These are phyloP conservation scores for Sitodiplosis mosellana DNA, from an alignment of 1,140 invertebrate species.

Conservation along the genomic window DNA sequence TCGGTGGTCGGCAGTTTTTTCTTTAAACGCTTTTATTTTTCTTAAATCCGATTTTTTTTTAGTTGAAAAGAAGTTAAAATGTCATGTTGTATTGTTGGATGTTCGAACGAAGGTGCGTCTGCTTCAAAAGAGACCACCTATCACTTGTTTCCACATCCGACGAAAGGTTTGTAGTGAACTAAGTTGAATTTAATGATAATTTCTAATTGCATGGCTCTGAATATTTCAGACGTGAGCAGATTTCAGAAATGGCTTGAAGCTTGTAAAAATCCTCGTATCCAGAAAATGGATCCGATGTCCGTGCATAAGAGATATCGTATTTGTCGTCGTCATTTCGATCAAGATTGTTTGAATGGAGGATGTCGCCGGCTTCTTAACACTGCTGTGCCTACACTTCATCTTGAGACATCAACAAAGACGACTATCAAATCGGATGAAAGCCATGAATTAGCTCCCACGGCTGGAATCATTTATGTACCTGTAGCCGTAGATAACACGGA, in stretches of 20 bases:
- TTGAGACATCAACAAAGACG: neutral
- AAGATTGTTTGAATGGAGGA: constrained; percentile 2
- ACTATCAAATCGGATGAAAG: too few species aligned
- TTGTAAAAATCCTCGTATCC: neutral
- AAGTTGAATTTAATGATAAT: too few species aligned
- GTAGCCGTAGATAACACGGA: too few species aligned
- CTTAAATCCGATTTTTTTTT: too few species aligned
- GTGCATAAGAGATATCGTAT: constrained; percentile 2
- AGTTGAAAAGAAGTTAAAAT: neutral
- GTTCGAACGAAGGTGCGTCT: neutral
- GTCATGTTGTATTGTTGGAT: neutral
- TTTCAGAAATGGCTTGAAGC: neutral
- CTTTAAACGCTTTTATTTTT: too few species aligned
- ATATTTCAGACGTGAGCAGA: neutral
- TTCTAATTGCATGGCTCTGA: too few species aligned
- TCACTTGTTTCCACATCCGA: constrained; percentile 1
- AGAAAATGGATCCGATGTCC: neutral
- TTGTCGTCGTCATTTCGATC: neutral
- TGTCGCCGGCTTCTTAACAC: neutral
- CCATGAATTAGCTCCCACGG: too few species aligned
- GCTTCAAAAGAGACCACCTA: neutral
- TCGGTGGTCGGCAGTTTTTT: too few species aligned
- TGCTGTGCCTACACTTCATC: neutral
- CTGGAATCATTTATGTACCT: too few species aligned
- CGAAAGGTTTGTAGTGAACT: neutral